Evolutionary conservation across 2,888 invertebrate species (phyloP).

Genomic region (Latrodectus hesperus): DNA sequence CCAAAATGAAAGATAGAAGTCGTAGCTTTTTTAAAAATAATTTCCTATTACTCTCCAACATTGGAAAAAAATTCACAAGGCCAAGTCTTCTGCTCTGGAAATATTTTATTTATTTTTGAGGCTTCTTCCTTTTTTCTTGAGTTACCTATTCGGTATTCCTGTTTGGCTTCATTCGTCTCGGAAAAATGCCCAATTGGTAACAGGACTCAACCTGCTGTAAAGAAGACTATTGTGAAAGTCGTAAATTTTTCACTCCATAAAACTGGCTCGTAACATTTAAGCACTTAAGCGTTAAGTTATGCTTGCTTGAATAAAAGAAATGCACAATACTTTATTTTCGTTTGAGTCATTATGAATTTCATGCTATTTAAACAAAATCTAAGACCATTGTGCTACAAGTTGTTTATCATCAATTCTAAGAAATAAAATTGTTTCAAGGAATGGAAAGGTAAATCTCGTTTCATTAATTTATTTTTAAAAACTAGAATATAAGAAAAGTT

Average conservation of each 20-base stretch:
- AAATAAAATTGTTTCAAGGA: too few relatives aligned
- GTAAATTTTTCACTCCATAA: constrained; percentile 62
- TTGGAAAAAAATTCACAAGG: constrained; percentile 42
- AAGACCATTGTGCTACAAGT: constrained; percentile 10
- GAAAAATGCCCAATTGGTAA: constrained; percentile 6
- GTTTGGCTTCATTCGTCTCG: constrained; percentile 5
- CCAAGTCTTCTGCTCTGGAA: constrained; percentile 18
- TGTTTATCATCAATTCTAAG: not conserved
- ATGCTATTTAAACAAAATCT: constrained; percentile 29
- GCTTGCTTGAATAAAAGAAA: constrained; percentile 9
- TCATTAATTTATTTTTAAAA: too few relatives aligned
- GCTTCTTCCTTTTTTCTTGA: constrained; percentile 16
- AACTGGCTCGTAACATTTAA: constrained; percentile 37
- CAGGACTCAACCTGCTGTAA: constrained; percentile 34
- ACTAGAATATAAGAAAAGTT: too few relatives aligned
- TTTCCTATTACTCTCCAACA: constrained; percentile 34
- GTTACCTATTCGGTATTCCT: constrained; percentile 27
- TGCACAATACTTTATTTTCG: constrained; percentile 19
- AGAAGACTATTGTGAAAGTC: constrained; percentile 41
- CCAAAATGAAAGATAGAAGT: constrained; percentile 13
- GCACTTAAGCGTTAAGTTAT: constrained; percentile 24
- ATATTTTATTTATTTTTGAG: constrained; percentile 28
- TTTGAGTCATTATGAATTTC: constrained; percentile 47
- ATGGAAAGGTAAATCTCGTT: too few relatives aligned
- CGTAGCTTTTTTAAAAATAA: constrained; percentile 27